Evolutionary conservation across 2,797 vertebrate genomes (phyloP).

Genomic region (Echiichthys vipera): DNA sequence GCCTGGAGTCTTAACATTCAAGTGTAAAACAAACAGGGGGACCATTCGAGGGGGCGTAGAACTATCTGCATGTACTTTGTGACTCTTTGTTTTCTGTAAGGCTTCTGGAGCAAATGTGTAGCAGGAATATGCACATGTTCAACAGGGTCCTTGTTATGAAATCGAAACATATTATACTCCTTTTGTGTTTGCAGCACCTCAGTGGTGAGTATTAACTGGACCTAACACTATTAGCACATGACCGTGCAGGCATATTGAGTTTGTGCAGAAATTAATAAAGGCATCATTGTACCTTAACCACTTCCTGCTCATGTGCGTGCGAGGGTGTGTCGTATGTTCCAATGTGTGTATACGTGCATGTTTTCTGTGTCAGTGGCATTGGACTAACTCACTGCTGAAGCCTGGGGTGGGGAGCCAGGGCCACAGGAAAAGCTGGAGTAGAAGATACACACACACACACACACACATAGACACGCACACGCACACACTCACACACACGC

Average conservation of each 20-base stretch:
- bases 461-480: slow-evolving; percentile 29
- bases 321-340: slow-evolving; percentile 46
- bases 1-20: not conserved
- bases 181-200: slow-evolving; percentile 13
- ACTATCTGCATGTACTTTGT: slow-evolving; percentile 8
- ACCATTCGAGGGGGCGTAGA: slow-evolving; percentile 13
- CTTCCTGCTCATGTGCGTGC: slow-evolving; percentile 44
- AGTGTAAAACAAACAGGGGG: slow-evolving; percentile 29
- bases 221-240: slow-evolving; percentile 2
- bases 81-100: slow-evolving; percentile 30
- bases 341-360: slow-evolving; percentile 28
- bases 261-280: slow-evolving; percentile 44
- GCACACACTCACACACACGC: slow-evolving; percentile 29
- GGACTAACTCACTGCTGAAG: slow-evolving; percentile 39
- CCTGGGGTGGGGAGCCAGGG: slow-evolving; percentile 62
- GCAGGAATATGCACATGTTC: slow-evolving; percentile 8
- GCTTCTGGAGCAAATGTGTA: slow-evolving; percentile 30
- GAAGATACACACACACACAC: slow-evolving; percentile 42
- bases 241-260: not conserved
- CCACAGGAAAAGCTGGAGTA: slow-evolving; percentile 76
- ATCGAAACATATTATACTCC: not conserved
- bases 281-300: slow-evolving; percentile 27
- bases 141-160: slow-evolving; percentile 3
- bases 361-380: slow-evolving; percentile 18
- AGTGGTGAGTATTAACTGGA: slow-evolving; percentile 17